A percentile compares a stretch with the other conserved stretches of the same genome.
These are phyloP conservation scores for Pseudomyrmex gracilis DNA, from an alignment of 1,140 invertebrate genomes.

Conservation along the genomic window DNA sequence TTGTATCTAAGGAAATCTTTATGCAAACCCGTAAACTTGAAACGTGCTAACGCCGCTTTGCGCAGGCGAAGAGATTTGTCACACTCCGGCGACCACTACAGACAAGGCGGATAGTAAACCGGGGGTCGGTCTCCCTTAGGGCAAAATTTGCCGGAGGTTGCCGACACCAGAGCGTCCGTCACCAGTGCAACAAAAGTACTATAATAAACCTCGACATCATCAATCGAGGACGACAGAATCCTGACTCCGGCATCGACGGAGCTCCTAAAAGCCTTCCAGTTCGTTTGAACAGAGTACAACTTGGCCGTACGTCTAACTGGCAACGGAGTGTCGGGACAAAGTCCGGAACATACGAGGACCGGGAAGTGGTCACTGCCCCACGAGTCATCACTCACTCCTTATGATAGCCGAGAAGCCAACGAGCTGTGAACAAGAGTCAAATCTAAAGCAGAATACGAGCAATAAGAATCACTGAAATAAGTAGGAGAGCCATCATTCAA, in stretches of 20 bases:
- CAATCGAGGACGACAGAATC: too few relatives aligned
- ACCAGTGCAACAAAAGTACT: not conserved
- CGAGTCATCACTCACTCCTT: not conserved
- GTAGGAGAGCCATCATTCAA: not conserved
- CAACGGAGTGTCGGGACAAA: not conserved
- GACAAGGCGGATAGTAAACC: too few relatives aligned
- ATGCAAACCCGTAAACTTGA: not conserved
- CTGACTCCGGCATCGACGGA: too few relatives aligned
- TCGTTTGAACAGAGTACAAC: not conserved
- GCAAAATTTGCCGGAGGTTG: not conserved
- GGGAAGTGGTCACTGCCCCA: not conserved
- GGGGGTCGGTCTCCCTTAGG: too few relatives aligned
- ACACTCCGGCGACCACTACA: not conserved
- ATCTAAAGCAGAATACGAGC: not conserved
- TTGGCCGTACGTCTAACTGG: too few relatives aligned
- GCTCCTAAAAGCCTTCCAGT: not conserved
- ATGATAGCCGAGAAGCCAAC: not conserved
- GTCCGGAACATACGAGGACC: not conserved
- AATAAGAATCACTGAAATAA: not conserved
- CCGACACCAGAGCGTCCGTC: not conserved
- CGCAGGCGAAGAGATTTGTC: not conserved
- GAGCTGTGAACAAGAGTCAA: not conserved
- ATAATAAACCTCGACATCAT: not conserved
- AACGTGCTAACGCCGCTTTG: not conserved
- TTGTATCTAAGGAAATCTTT: not conserved